phyloP scores from a whole-genome alignment of 2,888 invertebrate genomes.

The Phyllotreta cruciferae region DNA sequence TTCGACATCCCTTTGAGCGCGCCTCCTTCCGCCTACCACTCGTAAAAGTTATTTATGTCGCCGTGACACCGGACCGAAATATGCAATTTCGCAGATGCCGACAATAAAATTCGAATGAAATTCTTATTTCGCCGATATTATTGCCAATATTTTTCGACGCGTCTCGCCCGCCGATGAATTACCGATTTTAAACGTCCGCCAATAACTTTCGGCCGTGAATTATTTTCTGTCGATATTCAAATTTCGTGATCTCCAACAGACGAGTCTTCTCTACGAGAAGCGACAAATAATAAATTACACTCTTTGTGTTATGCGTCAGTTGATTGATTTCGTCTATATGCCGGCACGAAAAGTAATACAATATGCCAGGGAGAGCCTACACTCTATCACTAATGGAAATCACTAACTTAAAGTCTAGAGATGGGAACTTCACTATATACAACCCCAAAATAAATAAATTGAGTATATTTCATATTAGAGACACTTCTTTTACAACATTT shows the following conservation, averaged over 20 bases:
- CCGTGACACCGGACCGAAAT: slow-evolving; percentile 37
- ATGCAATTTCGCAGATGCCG: slow-evolving; percentile 39
- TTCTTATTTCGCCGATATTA: slow-evolving; percentile 32
- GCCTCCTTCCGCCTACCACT: slow-evolving; percentile 51
- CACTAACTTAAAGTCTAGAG: slow-evolving; percentile 27
- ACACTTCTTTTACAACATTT: not conserved
- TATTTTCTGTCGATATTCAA: too few species aligned
- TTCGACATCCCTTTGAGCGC: slow-evolving; percentile 53
- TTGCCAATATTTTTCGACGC: slow-evolving; percentile 18
- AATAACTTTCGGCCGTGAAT: too few species aligned
- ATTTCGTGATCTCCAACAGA: slow-evolving; percentile 2
- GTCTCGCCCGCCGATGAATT: not conserved
- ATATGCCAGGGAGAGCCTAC: slow-evolving; percentile 32
- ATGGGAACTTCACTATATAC: slow-evolving; percentile 9
- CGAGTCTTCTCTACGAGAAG: slow-evolving; percentile 32
- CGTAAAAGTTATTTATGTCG: slow-evolving; percentile 55
- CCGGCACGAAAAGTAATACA: slow-evolving; percentile 31
- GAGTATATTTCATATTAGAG: too few species aligned
- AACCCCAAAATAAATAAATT: too few species aligned
- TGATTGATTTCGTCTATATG: slow-evolving; percentile 38
- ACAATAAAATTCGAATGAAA: slow-evolving; percentile 38
- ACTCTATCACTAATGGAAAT: slow-evolving; percentile 37
- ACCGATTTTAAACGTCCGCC: too few species aligned
- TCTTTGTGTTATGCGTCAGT: slow-evolving; percentile 29
- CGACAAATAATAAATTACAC: slow-evolving; percentile 38